Evolutionary conservation across 2,113 vertebrate species (phyloP).

Genomic region (Siphamia tubifer): DNA sequence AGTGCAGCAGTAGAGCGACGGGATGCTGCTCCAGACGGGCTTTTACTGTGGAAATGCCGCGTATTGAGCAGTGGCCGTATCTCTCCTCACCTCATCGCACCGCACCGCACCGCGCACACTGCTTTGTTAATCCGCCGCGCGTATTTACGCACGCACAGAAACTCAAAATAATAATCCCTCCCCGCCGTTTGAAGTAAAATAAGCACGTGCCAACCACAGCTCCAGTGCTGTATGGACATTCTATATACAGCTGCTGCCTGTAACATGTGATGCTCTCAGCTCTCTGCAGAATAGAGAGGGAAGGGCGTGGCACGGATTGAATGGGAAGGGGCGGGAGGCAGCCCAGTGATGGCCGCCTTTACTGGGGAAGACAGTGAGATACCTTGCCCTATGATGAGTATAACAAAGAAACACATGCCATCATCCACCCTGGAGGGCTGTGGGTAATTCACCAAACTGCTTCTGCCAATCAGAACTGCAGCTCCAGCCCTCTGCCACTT

Average conservation of each 20-base stretch:
- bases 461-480: slow-evolving; percentile 8
- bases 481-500: slow-evolving; percentile 11
- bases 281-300: slow-evolving; percentile 56
- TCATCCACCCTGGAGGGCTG: slow-evolving; percentile 25
- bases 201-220: slow-evolving; percentile 52
- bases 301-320: slow-evolving; percentile 65
- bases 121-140: slow-evolving; percentile 1
- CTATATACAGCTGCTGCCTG: slow-evolving; percentile 61
- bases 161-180: slow-evolving; percentile 29
- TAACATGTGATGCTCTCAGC: slow-evolving; percentile 37
- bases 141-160: slow-evolving; percentile 32
- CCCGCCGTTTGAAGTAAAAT: slow-evolving; percentile 16
- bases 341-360: slow-evolving; percentile 25
- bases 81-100: not conserved
- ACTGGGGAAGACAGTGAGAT: slow-evolving; percentile 60
- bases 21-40: slow-evolving; percentile 69
- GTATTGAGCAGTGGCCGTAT: not conserved
- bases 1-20: slow-evolving; percentile 71
- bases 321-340: slow-evolving; percentile 23
- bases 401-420: slow-evolving; percentile 29
- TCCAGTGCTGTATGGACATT: slow-evolving; percentile 47
- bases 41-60: slow-evolving; percentile 47
- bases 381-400: slow-evolving; percentile 32
- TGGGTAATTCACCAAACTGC: slow-evolving; percentile 16
- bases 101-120: not conserved